Evolutionary conservation across 2,113 vertebrate genomes (phyloP), one percentile per base, ranked within the genome.

Genomic region (Vanacampus margaritifer): DNA sequence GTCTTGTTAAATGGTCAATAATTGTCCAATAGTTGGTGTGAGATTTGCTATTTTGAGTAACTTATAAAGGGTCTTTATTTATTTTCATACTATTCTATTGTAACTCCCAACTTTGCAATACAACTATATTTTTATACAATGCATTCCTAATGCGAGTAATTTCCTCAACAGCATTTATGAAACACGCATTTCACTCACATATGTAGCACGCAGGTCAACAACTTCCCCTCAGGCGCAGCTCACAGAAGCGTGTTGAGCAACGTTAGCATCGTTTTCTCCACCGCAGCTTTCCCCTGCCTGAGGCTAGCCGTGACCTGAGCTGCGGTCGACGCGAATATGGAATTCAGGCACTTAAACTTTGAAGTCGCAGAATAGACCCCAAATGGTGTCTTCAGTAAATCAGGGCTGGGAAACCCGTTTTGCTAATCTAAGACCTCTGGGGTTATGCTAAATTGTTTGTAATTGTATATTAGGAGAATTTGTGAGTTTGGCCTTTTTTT

Each of bases 191-290:
- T 61, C n/a, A 36, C 36, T 61, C 21, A 32, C 26, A 1, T 6
- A 32, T 1, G 28, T 14, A 14, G 54, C 54, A 32, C n/a, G 14
- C 13, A 26, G 39, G 6, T 57, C 39, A 45, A 21, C 46, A 43
- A 5, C 56, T 61, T 7, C 64, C 64, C 74, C 62, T 14, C 0
- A 0, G 72, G 78, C 79, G 32, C 3, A 19, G 39, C 43, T 23
- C 17, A 24, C 11, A 73, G 64, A 67, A 56, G 73, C 14, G 4
- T 17, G 43, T 68, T 84, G 65, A 74, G 80, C 72, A 83, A 76
- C 57, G 24, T 51, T 59, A 26, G 37, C 36, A 23, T 8, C 7
- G 21, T 36, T 16, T 66, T 51, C 11, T 26, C 12, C 45, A 57
- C 23, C 51, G 43, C 37, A 56, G 65, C 56, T 65, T 57, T 48